Evolutionary conservation across 1,140 invertebrate genomes (phyloP).

Genomic region (Metopolophium dirhodum): DNA sequence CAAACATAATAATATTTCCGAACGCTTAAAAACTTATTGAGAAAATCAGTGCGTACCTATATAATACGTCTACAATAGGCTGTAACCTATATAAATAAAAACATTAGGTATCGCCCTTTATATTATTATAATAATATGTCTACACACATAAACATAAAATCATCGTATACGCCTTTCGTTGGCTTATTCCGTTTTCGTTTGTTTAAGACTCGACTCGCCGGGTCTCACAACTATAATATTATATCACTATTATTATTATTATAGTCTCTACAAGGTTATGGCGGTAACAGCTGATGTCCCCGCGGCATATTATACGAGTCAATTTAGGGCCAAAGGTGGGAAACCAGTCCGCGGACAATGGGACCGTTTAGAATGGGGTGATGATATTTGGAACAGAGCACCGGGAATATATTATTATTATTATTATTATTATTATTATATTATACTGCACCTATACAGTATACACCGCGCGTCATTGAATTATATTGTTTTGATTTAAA

Average conservation of each 20-base stretch:
- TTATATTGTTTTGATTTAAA: constrained; percentile 46
- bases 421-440: no score
- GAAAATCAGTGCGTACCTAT: background rate
- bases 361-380: constrained; percentile 47
- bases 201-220: background rate
- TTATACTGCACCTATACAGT: background rate
- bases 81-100: background rate
- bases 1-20: background rate
- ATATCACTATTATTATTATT: background rate
- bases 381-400: constrained; percentile 17
- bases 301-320: constrained; percentile 14
- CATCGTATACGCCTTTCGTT: background rate
- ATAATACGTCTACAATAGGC: background rate
- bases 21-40: background rate
- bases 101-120: background rate
- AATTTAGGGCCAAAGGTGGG: constrained; percentile 30
- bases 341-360: constrained; percentile 44
- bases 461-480: background rate
- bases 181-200: constrained; percentile 10
- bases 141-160: constrained; percentile 10
- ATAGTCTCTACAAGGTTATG: background rate
- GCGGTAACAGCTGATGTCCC: constrained; percentile 7
- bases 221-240: background rate
- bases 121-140: background rate
- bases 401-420: background rate